A percentile compares a stretch with the other conserved stretches of the same genome.
Evolutionary conservation across 1,140 invertebrate genomes (phyloP).

Genomic region (Panulirus ornatus): DNA sequence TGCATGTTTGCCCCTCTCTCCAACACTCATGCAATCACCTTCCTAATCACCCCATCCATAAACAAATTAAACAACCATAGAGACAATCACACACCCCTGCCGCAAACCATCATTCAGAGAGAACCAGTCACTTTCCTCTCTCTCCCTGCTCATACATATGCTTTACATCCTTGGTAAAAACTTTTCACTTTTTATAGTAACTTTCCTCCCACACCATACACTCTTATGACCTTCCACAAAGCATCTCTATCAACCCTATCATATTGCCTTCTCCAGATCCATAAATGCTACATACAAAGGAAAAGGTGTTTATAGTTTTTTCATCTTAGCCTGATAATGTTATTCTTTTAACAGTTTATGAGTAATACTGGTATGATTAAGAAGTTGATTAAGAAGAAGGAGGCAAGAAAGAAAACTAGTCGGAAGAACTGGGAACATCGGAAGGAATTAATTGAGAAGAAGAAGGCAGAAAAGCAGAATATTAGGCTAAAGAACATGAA

Average conservation of each 20-base stretch:
- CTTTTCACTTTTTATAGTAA: no score
- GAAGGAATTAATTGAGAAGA: conserved; percentile 29
- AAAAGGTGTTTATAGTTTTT: background rate
- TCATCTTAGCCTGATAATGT: background rate
- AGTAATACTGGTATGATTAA: conserved; percentile 49
- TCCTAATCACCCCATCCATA: no score
- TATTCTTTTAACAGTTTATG: conserved; percentile 24
- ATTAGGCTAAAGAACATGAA: conserved; percentile 36
- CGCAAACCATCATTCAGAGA: no score
- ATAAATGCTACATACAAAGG: background rate
- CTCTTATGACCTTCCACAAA: no score
- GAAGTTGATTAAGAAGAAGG: conserved; percentile 52
- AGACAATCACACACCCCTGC: no score
- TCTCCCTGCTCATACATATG: no score
- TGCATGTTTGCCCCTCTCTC: no score
- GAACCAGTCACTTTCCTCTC: no score
- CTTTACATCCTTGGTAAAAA: no score
- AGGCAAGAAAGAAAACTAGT: conserved; percentile 45
- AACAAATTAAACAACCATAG: no score
- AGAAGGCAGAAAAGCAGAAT: conserved; percentile 28
- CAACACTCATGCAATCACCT: no score
- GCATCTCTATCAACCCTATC: background rate
- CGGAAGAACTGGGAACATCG: conserved; percentile 57
- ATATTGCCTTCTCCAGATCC: background rate
- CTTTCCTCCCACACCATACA: background rate